Conservation (phyloP, 2,888 invertebrate genomes). For the Temnothorax ravouxi region DNA sequence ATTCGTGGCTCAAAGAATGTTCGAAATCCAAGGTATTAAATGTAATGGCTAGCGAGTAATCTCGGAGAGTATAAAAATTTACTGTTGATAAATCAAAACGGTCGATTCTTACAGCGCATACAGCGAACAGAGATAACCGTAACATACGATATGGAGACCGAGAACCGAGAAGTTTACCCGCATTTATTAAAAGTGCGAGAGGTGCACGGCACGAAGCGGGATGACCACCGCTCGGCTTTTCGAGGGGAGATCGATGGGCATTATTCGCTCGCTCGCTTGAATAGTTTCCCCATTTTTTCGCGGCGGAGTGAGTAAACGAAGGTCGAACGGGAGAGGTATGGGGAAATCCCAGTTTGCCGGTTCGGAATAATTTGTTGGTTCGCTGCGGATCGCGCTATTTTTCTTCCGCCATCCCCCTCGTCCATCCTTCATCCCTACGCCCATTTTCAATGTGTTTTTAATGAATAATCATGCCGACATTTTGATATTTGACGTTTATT, state of each 20-base stretch:
- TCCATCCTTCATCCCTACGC: not conserved
- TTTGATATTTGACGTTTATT: constrained; percentile 48
- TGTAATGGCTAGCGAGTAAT: not conserved
- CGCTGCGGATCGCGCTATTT: constrained; percentile 65
- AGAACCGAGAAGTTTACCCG: constrained; percentile 64
- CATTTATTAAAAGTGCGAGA: constrained; percentile 75
- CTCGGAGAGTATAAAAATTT: not conserved
- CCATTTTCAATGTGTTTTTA: constrained; percentile 55
- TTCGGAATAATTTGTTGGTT: constrained; percentile 80
- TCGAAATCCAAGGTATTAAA: not conserved
- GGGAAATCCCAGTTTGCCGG: constrained; percentile 72
- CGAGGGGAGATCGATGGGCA: constrained; percentile 79
- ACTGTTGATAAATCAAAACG: not conserved
- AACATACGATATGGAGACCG: constrained; percentile 47
- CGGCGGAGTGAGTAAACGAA: constrained; percentile 46
- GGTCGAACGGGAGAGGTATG: constrained; percentile 23
- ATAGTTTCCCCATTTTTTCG: constrained; percentile 77
- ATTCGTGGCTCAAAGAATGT: not conserved
- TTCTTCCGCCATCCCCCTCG: constrained; percentile 37
- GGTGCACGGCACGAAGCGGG: constrained; percentile 50
- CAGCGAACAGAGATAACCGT: constrained; percentile 18
- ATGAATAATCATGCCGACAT: constrained; percentile 62
- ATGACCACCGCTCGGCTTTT: constrained; percentile 67
- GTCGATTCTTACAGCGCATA: not conserved
- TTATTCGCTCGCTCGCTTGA: constrained; percentile 77